phyloP scores from a whole-genome alignment of 1,140 invertebrate genomes.

The Drosophila fuyamai region DNA sequence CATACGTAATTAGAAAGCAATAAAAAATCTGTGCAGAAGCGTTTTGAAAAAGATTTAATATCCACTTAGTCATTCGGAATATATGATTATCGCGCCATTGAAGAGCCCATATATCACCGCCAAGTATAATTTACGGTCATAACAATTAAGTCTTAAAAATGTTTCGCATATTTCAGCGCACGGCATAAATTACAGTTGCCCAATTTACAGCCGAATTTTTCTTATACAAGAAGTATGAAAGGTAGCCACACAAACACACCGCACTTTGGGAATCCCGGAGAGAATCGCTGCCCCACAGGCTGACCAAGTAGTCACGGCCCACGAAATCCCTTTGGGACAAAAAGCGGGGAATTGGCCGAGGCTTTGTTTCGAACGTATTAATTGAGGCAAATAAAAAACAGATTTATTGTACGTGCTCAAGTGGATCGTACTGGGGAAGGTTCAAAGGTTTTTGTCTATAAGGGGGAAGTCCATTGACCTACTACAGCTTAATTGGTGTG shows the following conservation, averaged over 20 bases:
- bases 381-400: constrained; percentile 58
- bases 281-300: constrained; percentile 19
- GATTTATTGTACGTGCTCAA: constrained; percentile 52
- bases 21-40: neutral
- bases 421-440: neutral
- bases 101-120: constrained; percentile 26
- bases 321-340: constrained; percentile 39
- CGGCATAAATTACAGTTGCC: constrained; percentile 46
- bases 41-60: constrained; percentile 9
- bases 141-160: constrained; percentile 66
- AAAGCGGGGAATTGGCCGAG: neutral
- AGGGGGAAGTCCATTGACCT: constrained; percentile 7
- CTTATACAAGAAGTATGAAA: constrained; percentile 30
- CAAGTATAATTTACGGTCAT: constrained; percentile 55
- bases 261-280: constrained; percentile 29
- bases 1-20: constrained; percentile 4
- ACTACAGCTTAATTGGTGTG: constrained; percentile 11
- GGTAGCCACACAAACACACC: constrained; percentile 9
- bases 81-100: constrained; percentile 17
- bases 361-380: constrained; percentile 39
- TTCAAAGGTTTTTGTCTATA: neutral
- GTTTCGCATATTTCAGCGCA: constrained; percentile 34
- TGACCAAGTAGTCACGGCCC: constrained; percentile 30
- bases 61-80: constrained; percentile 21
- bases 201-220: constrained; percentile 24